A percentile compares a stretch with the other conserved stretches of the same genome.
These are phyloP conservation scores for Danionella dracula DNA, from an alignment of 2,797 vertebrate genomes.

Conservation along the genomic window DNA sequence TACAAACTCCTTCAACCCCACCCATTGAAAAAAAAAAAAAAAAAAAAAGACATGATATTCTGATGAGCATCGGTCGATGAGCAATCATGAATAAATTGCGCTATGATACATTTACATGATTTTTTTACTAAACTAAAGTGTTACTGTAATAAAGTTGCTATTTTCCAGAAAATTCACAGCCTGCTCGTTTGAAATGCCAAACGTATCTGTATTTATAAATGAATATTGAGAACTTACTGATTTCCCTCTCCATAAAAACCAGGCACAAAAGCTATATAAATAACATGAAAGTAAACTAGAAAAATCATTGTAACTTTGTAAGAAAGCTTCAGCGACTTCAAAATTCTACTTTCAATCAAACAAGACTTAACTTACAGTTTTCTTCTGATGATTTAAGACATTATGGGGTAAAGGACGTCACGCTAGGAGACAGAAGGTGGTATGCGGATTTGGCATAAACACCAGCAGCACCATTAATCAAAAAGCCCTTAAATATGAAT, in stretches of 20 bases:
- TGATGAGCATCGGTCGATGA: no score
- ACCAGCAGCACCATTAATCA: slow-evolving; percentile 13
- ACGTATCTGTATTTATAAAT: not conserved
- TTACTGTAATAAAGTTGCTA: slow-evolving; percentile 3
- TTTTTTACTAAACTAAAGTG: slow-evolving; percentile 1
- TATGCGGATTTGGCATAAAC: not conserved
- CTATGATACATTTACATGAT: not conserved
- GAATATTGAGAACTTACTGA: slow-evolving; percentile 3
- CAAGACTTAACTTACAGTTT: not conserved
- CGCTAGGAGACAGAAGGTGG: slow-evolving; percentile 5
- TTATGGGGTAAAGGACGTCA: not conserved
- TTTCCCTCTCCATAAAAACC: slow-evolving; percentile 8
- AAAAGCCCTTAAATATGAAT: not conserved
- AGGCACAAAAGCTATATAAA: slow-evolving; percentile 25
- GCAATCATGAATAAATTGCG: no score
- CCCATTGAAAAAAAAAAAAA: not conserved
- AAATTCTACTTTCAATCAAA: not conserved
- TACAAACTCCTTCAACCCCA: not conserved
- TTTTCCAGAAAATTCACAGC: not conserved
- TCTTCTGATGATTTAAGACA: slow-evolving; percentile 4
- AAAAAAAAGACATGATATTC: no score
- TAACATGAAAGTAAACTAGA: not conserved
- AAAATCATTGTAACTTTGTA: not conserved
- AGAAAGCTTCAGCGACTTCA: not conserved
- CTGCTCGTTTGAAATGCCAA: not conserved